Percentiles rank a stretch among this genome's conserved stretches.
Conservation (phyloP, 2,797 vertebrate genomes). For the Cheirogaleus major region DNA sequence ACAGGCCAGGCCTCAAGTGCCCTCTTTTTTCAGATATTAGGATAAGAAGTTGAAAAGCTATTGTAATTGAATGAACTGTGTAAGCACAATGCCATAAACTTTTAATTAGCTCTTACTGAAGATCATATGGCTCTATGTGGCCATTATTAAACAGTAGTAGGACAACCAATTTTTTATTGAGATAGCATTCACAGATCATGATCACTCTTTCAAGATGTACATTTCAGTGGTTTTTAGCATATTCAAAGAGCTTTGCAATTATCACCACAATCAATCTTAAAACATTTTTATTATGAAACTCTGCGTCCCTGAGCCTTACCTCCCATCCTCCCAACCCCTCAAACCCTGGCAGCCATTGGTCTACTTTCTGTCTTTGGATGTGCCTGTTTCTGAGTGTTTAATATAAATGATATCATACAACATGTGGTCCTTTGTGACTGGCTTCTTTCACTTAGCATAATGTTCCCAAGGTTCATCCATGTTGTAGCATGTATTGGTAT, state of each 20-base stretch:
- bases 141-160: not conserved
- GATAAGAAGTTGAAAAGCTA: not conserved
- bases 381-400: not conserved
- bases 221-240: not conserved
- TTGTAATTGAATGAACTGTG: not conserved
- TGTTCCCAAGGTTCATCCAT: not conserved
- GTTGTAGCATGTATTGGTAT: not conserved
- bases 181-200: not conserved
- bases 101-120: not conserved
- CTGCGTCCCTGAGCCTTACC: fast-evolving
- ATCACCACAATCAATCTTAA: not conserved
- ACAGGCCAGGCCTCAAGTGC: not conserved
- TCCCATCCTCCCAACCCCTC: not conserved
- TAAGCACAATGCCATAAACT: not conserved
- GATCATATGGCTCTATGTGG: not conserved
- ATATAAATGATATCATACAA: not conserved
- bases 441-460: not conserved
- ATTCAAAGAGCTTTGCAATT: not conserved
- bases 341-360: not conserved
- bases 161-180: not conserved
- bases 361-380: not conserved
- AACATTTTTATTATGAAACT: not conserved
- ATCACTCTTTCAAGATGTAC: not conserved
- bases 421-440: not conserved
- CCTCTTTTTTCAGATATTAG: not conserved